A percentile compares a stretch with the other conserved stretches of the same genome.
These are phyloP conservation scores for Ophthalmolycus amberensis DNA, from an alignment of 2,113 vertebrate species.

Conservation along the genomic window DNA sequence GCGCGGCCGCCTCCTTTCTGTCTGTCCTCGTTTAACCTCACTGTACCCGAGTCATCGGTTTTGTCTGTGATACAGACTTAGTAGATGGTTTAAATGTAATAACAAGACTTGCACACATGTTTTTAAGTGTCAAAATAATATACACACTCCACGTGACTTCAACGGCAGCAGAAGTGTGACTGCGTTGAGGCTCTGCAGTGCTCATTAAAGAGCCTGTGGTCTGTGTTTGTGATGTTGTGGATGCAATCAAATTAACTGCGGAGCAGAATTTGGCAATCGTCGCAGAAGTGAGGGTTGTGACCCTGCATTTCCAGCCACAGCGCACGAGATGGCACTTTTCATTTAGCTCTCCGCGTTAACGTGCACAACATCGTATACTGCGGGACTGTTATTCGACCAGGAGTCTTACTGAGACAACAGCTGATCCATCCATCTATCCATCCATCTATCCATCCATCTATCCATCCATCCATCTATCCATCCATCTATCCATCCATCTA, in stretches of 20 bases:
- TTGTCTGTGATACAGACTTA: background rate
- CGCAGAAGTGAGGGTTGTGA: background rate
- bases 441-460: background rate
- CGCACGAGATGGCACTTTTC: conserved; percentile 18
- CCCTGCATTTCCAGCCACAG: conserved; percentile 13
- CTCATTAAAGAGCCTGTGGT: background rate
- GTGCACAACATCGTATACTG: background rate
- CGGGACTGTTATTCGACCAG: conserved; percentile 6
- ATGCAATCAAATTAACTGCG: background rate
- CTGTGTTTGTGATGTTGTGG: background rate
- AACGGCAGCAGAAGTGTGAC: too few relatives aligned
- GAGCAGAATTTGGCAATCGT: conserved; percentile 4
- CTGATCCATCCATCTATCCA: background rate
- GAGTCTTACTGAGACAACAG: background rate
- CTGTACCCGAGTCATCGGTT: background rate
- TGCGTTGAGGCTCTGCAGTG: background rate
- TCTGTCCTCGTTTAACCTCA: conserved; percentile 3
- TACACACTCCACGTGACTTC: background rate
- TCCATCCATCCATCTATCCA: too few relatives aligned
- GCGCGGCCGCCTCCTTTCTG: background rate
- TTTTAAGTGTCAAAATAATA: background rate
- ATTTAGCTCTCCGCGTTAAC: conserved; percentile 24
- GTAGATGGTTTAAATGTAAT: background rate
- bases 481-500: background rate
- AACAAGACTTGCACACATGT: background rate